These are phyloP conservation scores for Planococcus citri DNA, from an alignment of 1,140 invertebrate genomes.

Conservation along the genomic window DNA sequence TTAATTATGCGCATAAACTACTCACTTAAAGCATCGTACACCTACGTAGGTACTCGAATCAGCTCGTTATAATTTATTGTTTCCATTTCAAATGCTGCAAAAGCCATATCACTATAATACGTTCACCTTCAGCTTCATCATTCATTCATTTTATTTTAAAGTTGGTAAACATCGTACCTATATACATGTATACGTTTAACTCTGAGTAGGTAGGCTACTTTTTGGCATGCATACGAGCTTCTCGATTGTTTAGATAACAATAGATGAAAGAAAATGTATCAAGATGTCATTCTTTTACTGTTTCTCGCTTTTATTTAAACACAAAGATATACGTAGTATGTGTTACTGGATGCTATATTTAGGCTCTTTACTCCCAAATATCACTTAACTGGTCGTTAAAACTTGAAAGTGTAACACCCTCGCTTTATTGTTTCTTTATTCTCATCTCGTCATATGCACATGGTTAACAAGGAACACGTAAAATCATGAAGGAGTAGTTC, in stretches of 20 bases:
- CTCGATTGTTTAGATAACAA: not conserved
- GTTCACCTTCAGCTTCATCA: no score
- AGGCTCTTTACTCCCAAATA: conserved; percentile 2
- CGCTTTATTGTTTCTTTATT: not conserved
- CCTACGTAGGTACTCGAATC: no score
- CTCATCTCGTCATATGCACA: not conserved
- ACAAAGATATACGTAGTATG: not conserved
- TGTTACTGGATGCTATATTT: not conserved
- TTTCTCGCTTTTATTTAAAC: conserved; percentile 3
- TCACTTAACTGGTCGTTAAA: conserved; percentile 2
- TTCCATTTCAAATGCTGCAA: no score
- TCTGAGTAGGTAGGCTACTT: no score
- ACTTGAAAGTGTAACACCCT: not conserved
- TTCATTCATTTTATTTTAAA: no score
- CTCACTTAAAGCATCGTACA: no score
- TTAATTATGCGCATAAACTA: no score
- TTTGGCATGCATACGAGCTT: not conserved
- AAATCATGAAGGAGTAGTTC: not conserved
- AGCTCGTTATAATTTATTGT: no score
- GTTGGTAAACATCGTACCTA: no score
- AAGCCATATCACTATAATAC: no score
- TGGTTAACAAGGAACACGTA: not conserved
- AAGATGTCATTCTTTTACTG: not conserved
- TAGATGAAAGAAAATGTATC: not conserved
- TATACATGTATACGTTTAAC: not conserved